phyloP scores from a whole-genome alignment of 2,797 vertebrate genomes.

The Gobionotothen gibberifrons region DNA sequence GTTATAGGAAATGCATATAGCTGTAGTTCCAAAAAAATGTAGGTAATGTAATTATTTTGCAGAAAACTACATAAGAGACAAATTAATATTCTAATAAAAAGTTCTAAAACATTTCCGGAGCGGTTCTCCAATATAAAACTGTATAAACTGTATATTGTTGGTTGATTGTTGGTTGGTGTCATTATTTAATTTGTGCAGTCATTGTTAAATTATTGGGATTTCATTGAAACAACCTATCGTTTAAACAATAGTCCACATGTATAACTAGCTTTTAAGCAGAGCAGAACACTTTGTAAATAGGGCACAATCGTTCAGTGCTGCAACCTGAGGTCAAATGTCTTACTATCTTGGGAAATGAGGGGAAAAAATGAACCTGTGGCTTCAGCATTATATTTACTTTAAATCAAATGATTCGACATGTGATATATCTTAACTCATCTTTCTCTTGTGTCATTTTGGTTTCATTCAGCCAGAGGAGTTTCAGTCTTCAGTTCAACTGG shows the following conservation, averaged over 20 bases:
- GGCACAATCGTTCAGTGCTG: not conserved
- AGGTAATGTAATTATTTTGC: not conserved
- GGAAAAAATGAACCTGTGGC: not conserved
- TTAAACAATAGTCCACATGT: not conserved
- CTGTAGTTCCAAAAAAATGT: not conserved
- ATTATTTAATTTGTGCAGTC: too few relatives aligned
- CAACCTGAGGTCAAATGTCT: slow-evolving; percentile 5
- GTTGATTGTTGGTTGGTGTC: too few relatives aligned
- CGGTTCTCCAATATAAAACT: not conserved
- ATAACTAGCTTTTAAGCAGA: not conserved
- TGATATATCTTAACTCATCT: slow-evolving; percentile 33
- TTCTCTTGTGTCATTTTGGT: slow-evolving; percentile 56
- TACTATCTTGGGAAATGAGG: not conserved
- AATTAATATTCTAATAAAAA: not conserved
- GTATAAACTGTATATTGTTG: too few relatives aligned
- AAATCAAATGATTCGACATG: slow-evolving; percentile 47
- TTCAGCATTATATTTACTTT: slow-evolving; percentile 9
- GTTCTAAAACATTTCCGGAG: not conserved
- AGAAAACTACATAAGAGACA: not conserved
- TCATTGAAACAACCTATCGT: not conserved
- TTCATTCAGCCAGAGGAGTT: slow-evolving; percentile 48
- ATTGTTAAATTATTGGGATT: not conserved
- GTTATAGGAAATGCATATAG: not conserved
- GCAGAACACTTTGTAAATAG: not conserved
- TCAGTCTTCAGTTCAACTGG: slow-evolving; percentile 73